Percentiles rank a stretch among this genome's conserved stretches.
Evolutionary conservation across 2,797 vertebrate species (phyloP).

Genomic region (Phoebastria nigripes): DNA sequence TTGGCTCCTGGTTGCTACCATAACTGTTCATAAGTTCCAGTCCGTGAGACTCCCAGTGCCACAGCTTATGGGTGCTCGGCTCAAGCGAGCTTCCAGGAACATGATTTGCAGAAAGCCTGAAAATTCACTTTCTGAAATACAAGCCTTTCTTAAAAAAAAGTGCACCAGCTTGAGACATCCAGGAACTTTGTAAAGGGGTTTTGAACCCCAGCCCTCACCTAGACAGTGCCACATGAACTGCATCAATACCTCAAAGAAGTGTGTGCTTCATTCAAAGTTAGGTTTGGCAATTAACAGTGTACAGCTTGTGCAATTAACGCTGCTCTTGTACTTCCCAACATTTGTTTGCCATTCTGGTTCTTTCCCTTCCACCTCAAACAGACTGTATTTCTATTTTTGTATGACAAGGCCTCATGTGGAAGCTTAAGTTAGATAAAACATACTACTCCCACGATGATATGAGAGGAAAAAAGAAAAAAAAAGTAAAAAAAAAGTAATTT

Average conservation of each 20-base stretch:
- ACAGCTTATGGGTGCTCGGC: not conserved
- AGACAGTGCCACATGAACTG: not conserved
- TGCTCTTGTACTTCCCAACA: not conserved
- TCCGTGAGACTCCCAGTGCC: not conserved
- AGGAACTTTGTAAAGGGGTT: not conserved
- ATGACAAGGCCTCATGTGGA: not conserved
- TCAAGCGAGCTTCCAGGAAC: not conserved
- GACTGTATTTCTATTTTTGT: not conserved
- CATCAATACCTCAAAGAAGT: not conserved
- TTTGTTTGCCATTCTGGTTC: not conserved
- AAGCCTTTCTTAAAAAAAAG: not conserved
- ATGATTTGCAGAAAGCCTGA: not conserved
- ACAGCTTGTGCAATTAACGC: not conserved
- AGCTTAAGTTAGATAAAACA: not conserved
- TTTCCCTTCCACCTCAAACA: not conserved
- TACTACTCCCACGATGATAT: not conserved
- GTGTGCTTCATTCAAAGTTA: not conserved
- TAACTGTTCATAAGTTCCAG: slow-evolving; percentile 12
- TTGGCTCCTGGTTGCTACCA: not conserved
- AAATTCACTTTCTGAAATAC: not conserved
- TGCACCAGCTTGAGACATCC: not conserved
- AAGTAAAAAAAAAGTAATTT: not conserved
- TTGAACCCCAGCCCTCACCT: not conserved
- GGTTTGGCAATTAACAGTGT: not conserved
- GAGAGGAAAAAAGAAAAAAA: not conserved